These are phyloP conservation scores for Aptenodytes patagonicus DNA, from an alignment of 2,113 vertebrate species.

Conservation along the genomic window DNA sequence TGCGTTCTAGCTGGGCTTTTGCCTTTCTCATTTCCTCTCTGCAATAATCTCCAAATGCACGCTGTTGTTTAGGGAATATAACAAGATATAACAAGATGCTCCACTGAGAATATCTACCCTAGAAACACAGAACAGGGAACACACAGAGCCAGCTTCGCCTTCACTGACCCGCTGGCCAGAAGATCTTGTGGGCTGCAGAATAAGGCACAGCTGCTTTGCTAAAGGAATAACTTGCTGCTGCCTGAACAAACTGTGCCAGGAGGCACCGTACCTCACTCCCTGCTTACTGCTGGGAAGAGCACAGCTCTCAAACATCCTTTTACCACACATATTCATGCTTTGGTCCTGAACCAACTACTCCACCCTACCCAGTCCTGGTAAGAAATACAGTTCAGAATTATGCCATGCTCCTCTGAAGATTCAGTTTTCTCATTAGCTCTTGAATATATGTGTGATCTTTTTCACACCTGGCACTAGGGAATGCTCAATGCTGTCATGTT, in stretches of 20 bases:
- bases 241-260: not conserved
- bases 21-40: no score
- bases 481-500: not conserved
- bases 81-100: not conserved
- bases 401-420: not conserved
- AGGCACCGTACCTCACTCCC: not conserved
- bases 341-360: not conserved
- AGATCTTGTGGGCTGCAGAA: not conserved
- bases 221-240: not conserved
- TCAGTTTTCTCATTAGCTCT: conserved; percentile 49
- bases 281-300: not conserved
- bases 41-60: not conserved
- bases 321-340: not conserved
- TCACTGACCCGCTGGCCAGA: not conserved
- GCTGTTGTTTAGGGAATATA: not conserved
- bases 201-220: not conserved
- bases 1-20: no score
- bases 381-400: not conserved
- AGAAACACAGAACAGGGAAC: not conserved
- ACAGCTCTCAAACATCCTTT: not conserved
- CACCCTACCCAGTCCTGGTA: not conserved
- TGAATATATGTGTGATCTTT: conserved; percentile 11
- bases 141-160: not conserved
- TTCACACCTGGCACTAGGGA: not conserved
- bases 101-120: not conserved